Conservation (phyloP, 2,888 invertebrate genomes). For the Pyrocoelia pectoralis region DNA sequence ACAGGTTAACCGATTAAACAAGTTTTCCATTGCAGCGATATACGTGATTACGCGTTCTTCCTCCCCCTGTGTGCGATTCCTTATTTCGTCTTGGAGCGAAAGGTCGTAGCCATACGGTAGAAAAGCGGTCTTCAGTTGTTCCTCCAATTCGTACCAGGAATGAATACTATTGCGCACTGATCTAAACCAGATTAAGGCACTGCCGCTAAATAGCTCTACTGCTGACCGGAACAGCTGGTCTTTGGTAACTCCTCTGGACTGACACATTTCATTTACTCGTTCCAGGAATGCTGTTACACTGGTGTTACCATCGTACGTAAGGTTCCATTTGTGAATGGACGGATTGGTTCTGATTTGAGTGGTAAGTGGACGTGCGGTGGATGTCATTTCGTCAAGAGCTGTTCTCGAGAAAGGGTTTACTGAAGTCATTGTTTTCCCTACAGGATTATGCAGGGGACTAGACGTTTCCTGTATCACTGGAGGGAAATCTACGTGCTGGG, state of each 20-base stretch:
- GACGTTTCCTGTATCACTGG: too few species aligned
- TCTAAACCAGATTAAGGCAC: background rate
- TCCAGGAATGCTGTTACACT: too few species aligned
- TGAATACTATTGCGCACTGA: background rate
- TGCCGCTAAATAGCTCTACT: background rate
- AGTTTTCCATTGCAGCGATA: background rate
- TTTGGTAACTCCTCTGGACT: background rate
- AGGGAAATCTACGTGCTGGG: too few species aligned
- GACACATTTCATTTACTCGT: background rate
- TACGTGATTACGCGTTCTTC: background rate
- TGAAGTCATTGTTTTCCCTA: too few species aligned
- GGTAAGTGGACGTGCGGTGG: too few species aligned
- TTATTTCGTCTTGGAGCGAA: background rate
- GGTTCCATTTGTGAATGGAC: too few species aligned
- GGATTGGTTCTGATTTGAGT: too few species aligned
- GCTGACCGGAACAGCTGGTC: background rate
- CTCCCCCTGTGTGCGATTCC: background rate
- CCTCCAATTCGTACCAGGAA: background rate
- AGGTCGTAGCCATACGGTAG: background rate
- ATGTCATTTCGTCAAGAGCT: too few species aligned
- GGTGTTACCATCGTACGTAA: too few species aligned
- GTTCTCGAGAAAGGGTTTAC: too few species aligned
- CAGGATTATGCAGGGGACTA: too few species aligned
- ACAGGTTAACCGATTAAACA: background rate
- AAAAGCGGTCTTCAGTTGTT: background rate